These are phyloP conservation scores for Synergus umbraculus DNA, from an alignment of 2,888 invertebrate genomes.

Conservation along the genomic window DNA sequence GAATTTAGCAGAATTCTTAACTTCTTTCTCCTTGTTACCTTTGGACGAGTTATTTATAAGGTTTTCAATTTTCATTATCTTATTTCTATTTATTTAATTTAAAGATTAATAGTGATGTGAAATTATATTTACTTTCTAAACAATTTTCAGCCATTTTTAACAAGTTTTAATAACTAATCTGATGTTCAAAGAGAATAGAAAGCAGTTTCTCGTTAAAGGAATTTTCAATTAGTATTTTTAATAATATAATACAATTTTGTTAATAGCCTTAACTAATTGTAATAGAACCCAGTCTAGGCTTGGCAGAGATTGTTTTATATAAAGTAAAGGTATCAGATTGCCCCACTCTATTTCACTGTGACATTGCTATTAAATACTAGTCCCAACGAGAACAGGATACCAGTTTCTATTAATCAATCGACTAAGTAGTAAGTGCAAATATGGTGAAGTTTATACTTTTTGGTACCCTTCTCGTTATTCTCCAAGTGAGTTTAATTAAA, in stretches of 20 bases:
- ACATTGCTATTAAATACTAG: slow-evolving; percentile 1
- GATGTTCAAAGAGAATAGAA: too few relatives aligned
- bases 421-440: slow-evolving; percentile 10
- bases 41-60: too few relatives aligned
- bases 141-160: too few relatives aligned
- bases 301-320: neutral
- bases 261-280: neutral
- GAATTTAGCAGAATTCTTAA: neutral
- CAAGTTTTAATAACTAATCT: too few relatives aligned
- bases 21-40: too few relatives aligned
- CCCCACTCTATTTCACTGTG: slow-evolving; percentile 2
- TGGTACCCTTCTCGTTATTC: neutral
- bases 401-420: slow-evolving; percentile 33
- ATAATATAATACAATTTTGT: neutral
- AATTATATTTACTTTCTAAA: too few relatives aligned
- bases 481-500: slow-evolving; percentile 4
- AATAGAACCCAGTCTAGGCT: neutral
- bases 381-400: neutral
- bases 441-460: slow-evolving; percentile 15
- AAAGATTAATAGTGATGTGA: too few relatives aligned
- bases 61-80: too few relatives aligned
- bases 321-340: neutral
- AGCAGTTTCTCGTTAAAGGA: too few relatives aligned
- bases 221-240: too few relatives aligned
- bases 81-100: too few relatives aligned